Evolutionary conservation across 1,140 invertebrate species (phyloP).

Genomic region (Tetramorium simillimum): DNA sequence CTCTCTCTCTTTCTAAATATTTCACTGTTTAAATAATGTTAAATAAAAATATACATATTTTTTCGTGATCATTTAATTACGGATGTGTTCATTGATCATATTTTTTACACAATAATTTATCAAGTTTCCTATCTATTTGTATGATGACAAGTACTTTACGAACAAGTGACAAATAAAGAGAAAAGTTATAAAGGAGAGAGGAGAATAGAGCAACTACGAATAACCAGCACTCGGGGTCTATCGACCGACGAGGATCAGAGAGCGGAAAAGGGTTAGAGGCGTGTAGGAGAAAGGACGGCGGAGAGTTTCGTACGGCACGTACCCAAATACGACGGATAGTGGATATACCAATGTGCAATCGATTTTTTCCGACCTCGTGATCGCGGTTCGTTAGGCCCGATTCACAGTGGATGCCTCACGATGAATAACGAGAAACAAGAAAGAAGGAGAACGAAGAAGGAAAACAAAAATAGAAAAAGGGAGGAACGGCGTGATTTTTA

Average conservation of each 20-base stretch:
- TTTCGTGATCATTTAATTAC: not conserved
- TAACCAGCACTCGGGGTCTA: slow-evolving; percentile 62
- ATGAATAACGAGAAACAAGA: not conserved
- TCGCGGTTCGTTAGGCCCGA: slow-evolving; percentile 21
- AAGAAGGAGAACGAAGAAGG: not conserved
- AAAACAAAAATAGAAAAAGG: slow-evolving; percentile 10
- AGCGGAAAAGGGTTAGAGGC: slow-evolving; percentile 68
- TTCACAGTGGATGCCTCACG: slow-evolving; percentile 1
- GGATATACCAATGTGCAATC: slow-evolving; percentile 35
- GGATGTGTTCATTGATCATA: not conserved
- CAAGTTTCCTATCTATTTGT: not conserved
- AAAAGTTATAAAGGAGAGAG: not conserved
- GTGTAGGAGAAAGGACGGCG: slow-evolving; percentile 42
- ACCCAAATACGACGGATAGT: slow-evolving; percentile 32
- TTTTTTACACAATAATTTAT: not conserved
- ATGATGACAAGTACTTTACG: not conserved
- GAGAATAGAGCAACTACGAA: not conserved
- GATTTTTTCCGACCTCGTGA: slow-evolving; percentile 42
- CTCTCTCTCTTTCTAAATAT: not conserved
- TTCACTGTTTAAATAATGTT: not conserved
- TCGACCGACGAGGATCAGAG: slow-evolving; percentile 69
- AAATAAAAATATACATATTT: not conserved
- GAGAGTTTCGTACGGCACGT: slow-evolving; percentile 43
- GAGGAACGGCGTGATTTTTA: slow-evolving; percentile 9
- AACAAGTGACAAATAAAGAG: not conserved